phyloP scores from a whole-genome alignment of 2,888 invertebrate species.

The Dexiosoma caninum region DNA sequence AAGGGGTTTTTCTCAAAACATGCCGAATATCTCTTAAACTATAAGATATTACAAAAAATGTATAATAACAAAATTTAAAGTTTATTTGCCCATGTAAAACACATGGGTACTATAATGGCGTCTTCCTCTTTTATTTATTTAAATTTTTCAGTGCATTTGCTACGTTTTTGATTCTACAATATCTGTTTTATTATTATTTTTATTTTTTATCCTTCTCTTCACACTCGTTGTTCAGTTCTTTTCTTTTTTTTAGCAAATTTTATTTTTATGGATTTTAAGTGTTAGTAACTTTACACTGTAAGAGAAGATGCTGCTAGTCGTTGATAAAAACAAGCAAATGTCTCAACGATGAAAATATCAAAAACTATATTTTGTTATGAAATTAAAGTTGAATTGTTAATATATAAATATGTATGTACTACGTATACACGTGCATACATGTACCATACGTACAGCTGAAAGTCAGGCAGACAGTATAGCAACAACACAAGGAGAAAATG shows the following conservation, averaged over 20 bases:
- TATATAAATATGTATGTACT: slow-evolving; percentile 35
- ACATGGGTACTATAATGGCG: slow-evolving; percentile 6
- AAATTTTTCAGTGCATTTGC: slow-evolving; percentile 10
- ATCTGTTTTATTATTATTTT: slow-evolving; percentile 21
- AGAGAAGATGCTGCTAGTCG: not conserved
- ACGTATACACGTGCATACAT: no score
- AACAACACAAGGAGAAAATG: slow-evolving; percentile 32
- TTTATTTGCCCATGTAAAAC: slow-evolving; percentile 1
- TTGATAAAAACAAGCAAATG: not conserved
- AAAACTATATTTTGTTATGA: slow-evolving; percentile 37
- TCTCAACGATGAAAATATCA: not conserved
- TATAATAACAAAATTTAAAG: no score
- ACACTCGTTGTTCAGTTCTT: not conserved
- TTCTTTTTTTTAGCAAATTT: slow-evolving; percentile 7
- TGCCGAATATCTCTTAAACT: no score
- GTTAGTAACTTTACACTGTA: slow-evolving; percentile 40
- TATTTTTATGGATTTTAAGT: slow-evolving; percentile 45
- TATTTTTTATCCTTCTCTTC: slow-evolving; percentile 12
- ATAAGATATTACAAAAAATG: no score
- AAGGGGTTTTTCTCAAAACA: no score
- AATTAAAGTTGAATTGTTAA: slow-evolving; percentile 43
- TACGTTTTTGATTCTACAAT: slow-evolving; percentile 38
- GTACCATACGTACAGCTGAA: not conserved
- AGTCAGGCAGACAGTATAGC: not conserved
- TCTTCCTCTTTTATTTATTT: slow-evolving; percentile 34